Evolutionary conservation across 2,888 invertebrate genomes (phyloP), one percentile per base, ranked within the genome.

Genomic region (Lasioglossum pauxillum): DNA sequence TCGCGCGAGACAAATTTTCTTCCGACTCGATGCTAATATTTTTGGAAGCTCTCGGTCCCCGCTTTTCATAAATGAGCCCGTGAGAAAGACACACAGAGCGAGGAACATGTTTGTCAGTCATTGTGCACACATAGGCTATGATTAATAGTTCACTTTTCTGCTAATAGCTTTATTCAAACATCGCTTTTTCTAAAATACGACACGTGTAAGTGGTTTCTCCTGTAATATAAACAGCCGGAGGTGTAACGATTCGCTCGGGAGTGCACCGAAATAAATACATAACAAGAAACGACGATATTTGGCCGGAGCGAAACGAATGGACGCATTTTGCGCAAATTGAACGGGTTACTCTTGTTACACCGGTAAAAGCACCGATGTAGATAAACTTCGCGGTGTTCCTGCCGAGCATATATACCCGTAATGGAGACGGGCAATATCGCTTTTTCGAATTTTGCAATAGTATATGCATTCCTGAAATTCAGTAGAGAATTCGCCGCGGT

Each of bases 131-230:
- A 23, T 3, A 1, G 67, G 19, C 67, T 19, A 38, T 69, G 67
- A 69, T 69, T 69, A 69, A 69, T 69, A 69, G 67, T 16, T 67
- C 67, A 19, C 35, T 35, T 69, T 19, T 10, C 4, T 10, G 67
- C 10, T 23, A 38, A 69, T 69, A 23, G 67, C 67, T 19, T 44
- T 35, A 10, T 14, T 69, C 10, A 4, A 23, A 69, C 35, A 35
- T 23, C 38, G 10, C 10, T 19, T 10, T 35, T 67, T 31, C 5
- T 23, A 23, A 38, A 10, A 23, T 23, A 35, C 38, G 35, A 69
- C 67, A 38, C 23, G 67, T 38, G 35, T 69, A 69, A 69, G 67
- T 38, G 67, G 67, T 69, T 69, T 69, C 23, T 69, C 67, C 38
- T 69, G 67, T 69, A 69, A 38, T 69, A 38, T 19, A 69, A 69